Conservation (phyloP, 2,888 invertebrate species). For the Aquatica leii region DNA sequence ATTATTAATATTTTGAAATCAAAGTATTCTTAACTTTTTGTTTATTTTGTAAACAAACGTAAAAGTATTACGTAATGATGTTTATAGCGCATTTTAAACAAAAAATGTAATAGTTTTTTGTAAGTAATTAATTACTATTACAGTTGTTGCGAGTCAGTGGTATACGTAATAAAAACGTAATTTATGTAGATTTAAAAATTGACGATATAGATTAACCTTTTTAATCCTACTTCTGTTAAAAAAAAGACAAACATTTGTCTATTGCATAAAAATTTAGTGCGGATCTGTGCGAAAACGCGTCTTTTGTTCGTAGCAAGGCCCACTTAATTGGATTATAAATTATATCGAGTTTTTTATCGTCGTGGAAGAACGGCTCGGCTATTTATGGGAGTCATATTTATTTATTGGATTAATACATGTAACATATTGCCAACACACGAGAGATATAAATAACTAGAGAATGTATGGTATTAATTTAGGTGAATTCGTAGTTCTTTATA, state of each 20-base stretch:
- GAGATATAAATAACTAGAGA: slow-evolving; percentile 61
- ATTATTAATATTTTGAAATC: no score
- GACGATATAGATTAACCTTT: no score
- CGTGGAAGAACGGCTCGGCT: slow-evolving; percentile 53
- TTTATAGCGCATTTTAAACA: no score
- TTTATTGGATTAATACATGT: slow-evolving; percentile 64
- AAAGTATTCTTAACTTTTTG: no score
- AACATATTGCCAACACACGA: slow-evolving; percentile 63
- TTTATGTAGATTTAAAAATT: no score
- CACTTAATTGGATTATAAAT: slow-evolving; percentile 62
- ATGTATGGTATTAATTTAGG: slow-evolving; percentile 62
- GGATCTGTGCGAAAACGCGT: slow-evolving; percentile 40
- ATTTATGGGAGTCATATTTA: slow-evolving; percentile 63
- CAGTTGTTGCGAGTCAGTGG: no score
- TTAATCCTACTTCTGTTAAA: no score
- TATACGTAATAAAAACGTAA: no score
- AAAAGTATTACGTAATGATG: no score
- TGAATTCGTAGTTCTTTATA: slow-evolving; percentile 58
- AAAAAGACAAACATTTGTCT: slow-evolving; percentile 52
- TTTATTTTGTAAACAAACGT: no score
- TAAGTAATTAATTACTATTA: no score
- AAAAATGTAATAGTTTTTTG: no score
- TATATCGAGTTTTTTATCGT: slow-evolving; percentile 54
- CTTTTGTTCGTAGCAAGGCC: slow-evolving; percentile 54
- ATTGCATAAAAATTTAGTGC: slow-evolving; percentile 47